These are phyloP conservation scores for Sialia sialis DNA, from an alignment of 2,113 vertebrate genomes.

Conservation along the genomic window DNA sequence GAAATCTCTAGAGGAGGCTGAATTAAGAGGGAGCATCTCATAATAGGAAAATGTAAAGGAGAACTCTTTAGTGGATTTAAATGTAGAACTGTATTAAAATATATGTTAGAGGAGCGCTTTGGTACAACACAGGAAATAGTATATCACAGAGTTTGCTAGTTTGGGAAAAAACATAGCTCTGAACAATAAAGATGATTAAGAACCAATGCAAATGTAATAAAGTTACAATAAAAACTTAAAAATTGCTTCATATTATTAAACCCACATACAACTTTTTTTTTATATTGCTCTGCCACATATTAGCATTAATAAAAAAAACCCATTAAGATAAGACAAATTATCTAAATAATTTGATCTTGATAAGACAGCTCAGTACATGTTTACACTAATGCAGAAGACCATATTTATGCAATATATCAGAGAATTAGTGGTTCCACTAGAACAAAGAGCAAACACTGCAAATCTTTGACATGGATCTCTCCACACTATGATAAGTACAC, in stretches of 20 bases:
- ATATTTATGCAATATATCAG: constrained; percentile 43
- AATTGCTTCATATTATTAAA: constrained; percentile 12
- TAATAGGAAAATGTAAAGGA: neutral
- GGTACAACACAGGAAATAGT: neutral
- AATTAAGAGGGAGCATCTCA: neutral
- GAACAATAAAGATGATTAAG: constrained; percentile 30
- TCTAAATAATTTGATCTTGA: constrained; percentile 68
- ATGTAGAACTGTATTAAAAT: neutral
- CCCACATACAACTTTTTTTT: neutral
- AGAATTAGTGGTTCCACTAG: constrained; percentile 22
- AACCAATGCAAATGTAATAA: constrained; percentile 23
- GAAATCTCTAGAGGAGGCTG: neutral
- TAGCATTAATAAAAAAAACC: constrained; percentile 35
- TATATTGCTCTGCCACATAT: neutral
- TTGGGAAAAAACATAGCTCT: neutral
- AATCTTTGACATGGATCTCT: constrained; percentile 28
- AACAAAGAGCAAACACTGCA: constrained; percentile 26
- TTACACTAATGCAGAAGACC: constrained; percentile 45
- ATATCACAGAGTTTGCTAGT: neutral
- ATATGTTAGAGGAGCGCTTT: neutral
- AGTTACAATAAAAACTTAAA: constrained; percentile 24
- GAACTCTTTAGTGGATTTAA: neutral
- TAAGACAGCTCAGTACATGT: constrained; percentile 29
- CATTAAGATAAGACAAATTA: constrained; percentile 67
- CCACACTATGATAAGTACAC: neutral